These are phyloP conservation scores for Syngnathoides biaculeatus DNA, from an alignment of 2,113 vertebrate genomes.

Conservation along the genomic window DNA sequence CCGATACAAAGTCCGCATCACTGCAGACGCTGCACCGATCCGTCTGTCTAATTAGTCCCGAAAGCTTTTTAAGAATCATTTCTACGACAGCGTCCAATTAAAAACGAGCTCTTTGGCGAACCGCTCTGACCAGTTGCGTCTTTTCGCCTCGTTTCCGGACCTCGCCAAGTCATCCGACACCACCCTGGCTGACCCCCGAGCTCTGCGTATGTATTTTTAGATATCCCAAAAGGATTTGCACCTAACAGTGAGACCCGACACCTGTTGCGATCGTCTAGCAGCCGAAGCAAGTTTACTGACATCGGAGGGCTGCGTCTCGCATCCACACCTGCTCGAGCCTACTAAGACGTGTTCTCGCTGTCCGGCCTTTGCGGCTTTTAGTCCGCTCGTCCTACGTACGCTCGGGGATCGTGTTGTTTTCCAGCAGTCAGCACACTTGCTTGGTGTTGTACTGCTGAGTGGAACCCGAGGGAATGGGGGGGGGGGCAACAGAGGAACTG, in stretches of 20 bases:
- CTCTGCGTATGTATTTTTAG: constrained; percentile 53
- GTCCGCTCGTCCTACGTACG: not conserved
- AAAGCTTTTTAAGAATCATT: not conserved
- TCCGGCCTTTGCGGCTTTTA: constrained; percentile 25
- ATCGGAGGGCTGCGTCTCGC: constrained; percentile 9
- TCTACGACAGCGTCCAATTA: not conserved
- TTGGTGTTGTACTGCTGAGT: constrained; percentile 54
- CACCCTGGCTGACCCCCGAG: constrained; percentile 24
- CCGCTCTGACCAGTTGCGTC: constrained; percentile 16
- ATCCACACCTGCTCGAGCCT: not conserved
- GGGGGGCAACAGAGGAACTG: constrained; percentile 37
- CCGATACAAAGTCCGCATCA: too few relatives aligned
- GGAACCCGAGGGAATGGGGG: constrained; percentile 35
- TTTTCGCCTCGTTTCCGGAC: constrained; percentile 21
- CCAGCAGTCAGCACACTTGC: constrained; percentile 20
- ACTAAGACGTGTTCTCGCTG: not conserved
- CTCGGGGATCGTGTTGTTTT: not conserved
- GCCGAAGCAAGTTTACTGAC: not conserved
- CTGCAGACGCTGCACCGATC: too few relatives aligned
- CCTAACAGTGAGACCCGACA: constrained; percentile 24
- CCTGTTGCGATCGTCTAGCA: constrained; percentile 37
- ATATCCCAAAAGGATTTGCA: constrained; percentile 38
- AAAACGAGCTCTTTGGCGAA: not conserved
- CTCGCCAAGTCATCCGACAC: constrained; percentile 38
- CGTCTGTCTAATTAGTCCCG: not conserved